Evolutionary conservation across 2,888 invertebrate genomes (phyloP), one percentile per base, ranked within the genome.

Genomic region (Epinotia bilunana): DNA sequence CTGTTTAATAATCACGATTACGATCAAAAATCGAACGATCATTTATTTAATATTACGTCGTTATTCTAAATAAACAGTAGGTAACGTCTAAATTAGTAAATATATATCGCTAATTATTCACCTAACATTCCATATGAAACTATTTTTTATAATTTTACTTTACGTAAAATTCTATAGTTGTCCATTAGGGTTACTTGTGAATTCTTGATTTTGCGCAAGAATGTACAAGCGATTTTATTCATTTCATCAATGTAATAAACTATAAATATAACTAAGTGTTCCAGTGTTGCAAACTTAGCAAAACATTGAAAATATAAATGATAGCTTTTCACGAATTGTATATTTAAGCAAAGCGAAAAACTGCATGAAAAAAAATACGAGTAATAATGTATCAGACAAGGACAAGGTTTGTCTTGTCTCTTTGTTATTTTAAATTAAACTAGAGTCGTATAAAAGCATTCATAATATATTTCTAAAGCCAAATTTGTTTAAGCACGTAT

Each of bases 141-240:
- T 57, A 69, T 60, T 46, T 60, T 60, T 60, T 62, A 62, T 71
- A 55, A 69, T 78, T 78, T 78, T 78, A 78, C 77, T 76, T 13
- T 43, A 28, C 57, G 78, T 78, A 78, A 78, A 79, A 74, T 77
- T 69, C 69, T 77, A 77, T 74, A 77, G 73, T 78, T 39, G 57
- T 23, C 23, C 68, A 58, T 67, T 79, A 78, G 79, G 39, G 77
- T 82, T 78, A 80, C 84, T 88, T 84, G 77, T 82, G 76, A 81
- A 79, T 83, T 86, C 84, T 88, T 88, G 87, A 77, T 79, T 68
- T 46, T 60, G 74, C 80, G 83, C 83, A 88, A 88, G 82, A 86
- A 80, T 76, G 76, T 78, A 81, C 79, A 81, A 81, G 80, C 78
- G 67, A 73, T 77, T 74, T 78, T 23, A 58, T 62, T 60, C 49